phyloP scores from a whole-genome alignment of 1,140 invertebrate species.

The Drosophila nasuta region DNA sequence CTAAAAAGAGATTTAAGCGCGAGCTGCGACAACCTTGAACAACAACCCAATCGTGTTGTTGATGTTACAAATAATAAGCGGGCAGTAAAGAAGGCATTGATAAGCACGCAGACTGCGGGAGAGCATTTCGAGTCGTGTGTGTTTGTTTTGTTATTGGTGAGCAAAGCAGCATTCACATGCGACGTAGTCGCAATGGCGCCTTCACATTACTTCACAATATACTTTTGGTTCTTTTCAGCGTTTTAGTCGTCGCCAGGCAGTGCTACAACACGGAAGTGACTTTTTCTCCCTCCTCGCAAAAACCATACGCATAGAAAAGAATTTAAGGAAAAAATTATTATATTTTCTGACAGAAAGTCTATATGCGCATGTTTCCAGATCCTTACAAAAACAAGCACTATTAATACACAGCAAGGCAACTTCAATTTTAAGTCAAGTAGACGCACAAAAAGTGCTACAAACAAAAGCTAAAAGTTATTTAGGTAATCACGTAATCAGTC shows the following conservation, averaged over 20 bases:
- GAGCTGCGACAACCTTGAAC: slow-evolving; percentile 37
- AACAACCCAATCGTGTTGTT: slow-evolving; percentile 28
- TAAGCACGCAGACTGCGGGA: slow-evolving; percentile 26
- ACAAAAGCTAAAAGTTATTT: background rate
- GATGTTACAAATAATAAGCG: slow-evolving; percentile 29
- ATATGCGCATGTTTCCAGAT: slow-evolving; percentile 42
- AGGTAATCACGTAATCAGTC: slow-evolving; percentile 55
- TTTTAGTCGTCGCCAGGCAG: slow-evolving; percentile 46
- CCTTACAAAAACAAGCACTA: background rate
- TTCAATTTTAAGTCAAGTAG: slow-evolving; percentile 11
- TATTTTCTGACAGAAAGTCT: slow-evolving; percentile 36
- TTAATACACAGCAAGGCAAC: background rate
- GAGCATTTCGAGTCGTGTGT: slow-evolving; percentile 34
- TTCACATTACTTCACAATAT: slow-evolving; percentile 24
- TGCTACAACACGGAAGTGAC: slow-evolving; percentile 46
- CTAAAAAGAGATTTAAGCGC: slow-evolving; percentile 16
- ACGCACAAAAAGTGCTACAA: too few relatives aligned
- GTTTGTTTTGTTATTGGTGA: slow-evolving; percentile 59
- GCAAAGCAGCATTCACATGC: slow-evolving; percentile 36
- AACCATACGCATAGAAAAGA: slow-evolving; percentile 2
- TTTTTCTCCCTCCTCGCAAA: slow-evolving; percentile 14
- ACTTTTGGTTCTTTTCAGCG: slow-evolving; percentile 32
- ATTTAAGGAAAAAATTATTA: background rate
- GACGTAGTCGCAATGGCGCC: slow-evolving; percentile 47
- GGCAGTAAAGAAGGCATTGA: slow-evolving; percentile 23